Percentiles rank a stretch among this genome's conserved stretches.
Conservation (phyloP, 37 sponge, comb jelly and placozoan genomes). For the Eunapius fragilis region DNA sequence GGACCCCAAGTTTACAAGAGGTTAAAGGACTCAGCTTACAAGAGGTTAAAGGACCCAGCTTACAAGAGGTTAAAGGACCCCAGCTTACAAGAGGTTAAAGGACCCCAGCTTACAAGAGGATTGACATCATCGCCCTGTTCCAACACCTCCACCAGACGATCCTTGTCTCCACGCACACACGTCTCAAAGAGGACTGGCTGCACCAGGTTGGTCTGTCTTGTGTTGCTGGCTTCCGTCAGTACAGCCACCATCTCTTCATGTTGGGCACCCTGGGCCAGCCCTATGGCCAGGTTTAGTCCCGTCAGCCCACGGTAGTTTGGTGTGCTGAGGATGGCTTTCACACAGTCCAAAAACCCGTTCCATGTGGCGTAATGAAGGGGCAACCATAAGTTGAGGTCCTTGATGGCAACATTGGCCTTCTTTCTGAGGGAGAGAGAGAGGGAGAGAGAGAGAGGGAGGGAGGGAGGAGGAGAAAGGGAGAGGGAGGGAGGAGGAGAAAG, state of each 20-base stretch:
- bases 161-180: constrained; percentile 26
- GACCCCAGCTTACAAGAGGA: constrained; percentile 42
- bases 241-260: background rate
- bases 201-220: constrained; percentile 32
- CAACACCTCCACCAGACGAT: constrained; percentile 24
- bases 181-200: constrained; percentile 45
- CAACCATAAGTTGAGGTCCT: constrained; percentile 2
- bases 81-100: background rate
- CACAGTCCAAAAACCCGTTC: background rate
- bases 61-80: background rate
- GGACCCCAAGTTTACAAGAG: background rate
- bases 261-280: background rate
- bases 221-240: background rate
- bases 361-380: constrained; percentile 10
- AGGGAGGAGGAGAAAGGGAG: too few species aligned
- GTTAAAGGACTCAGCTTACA: background rate
- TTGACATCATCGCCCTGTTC: constrained; percentile 78
- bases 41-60: background rate
- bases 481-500: too few species aligned
- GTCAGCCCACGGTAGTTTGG: constrained; percentile 10
- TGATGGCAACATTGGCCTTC: constrained; percentile 11
- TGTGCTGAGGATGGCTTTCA: background rate
- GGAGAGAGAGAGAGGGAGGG: too few species aligned
- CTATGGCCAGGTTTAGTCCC: background rate
- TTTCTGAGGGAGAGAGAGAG: background rate